Percentiles rank a stretch among this genome's conserved stretches.
Conservation (phyloP, 2,113 vertebrate genomes). For the Cygnus buccinator region DNA sequence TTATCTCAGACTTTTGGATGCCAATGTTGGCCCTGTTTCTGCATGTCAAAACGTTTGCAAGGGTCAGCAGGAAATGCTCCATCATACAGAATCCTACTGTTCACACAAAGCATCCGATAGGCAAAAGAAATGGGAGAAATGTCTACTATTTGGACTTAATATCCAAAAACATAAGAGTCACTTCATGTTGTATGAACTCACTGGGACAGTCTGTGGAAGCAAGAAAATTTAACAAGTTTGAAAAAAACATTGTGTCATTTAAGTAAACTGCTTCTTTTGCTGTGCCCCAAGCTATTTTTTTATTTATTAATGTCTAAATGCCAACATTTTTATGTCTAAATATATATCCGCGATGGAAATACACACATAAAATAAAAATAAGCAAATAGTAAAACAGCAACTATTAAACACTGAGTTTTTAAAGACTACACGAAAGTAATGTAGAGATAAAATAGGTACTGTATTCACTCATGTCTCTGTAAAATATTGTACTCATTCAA, state of each 20-base stretch:
- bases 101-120: background rate
- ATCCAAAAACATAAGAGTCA: background rate
- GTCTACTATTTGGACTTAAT: background rate
- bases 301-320: background rate
- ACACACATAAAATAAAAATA: background rate
- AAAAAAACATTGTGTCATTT: background rate
- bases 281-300: background rate
- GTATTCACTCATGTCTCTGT: background rate
- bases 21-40: background rate
- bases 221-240: background rate
- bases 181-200: background rate
- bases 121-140: background rate
- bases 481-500: slow-evolving; percentile 34
- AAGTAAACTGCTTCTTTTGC: background rate
- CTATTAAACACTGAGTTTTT: background rate
- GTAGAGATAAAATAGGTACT: background rate
- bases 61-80: background rate
- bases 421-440: background rate
- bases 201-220: background rate
- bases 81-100: background rate
- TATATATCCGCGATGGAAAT: background rate
- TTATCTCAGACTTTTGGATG: background rate
- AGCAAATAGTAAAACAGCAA: background rate
- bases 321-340: background rate
- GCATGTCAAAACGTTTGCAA: background rate